A percentile compares a stretch with the other conserved stretches of the same genome.
Conservation (phyloP, 1,140 invertebrate genomes). For the Tyrophagus putrescentiae region DNA sequence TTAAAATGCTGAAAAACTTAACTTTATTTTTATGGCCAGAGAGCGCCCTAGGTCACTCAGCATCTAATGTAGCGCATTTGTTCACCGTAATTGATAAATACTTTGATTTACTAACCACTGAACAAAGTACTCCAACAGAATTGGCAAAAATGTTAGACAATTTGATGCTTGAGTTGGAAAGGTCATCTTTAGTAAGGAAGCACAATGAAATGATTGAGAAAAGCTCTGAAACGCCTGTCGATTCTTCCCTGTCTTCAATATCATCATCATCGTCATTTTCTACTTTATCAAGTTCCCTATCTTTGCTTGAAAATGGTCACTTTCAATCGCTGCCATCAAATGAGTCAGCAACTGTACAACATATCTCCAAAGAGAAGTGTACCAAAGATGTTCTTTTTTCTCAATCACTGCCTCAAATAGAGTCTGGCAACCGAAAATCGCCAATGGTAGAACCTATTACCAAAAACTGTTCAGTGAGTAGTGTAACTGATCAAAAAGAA, state of each 20-base stretch:
- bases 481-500: background rate
- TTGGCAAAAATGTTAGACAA: background rate
- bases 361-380: too few relatives aligned
- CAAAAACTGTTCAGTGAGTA: background rate
- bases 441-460: background rate
- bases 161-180: background rate
- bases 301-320: background rate
- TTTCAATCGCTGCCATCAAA: background rate
- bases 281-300: background rate
- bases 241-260: background rate
- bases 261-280: background rate
- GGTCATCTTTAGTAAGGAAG: background rate
- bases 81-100: background rate
- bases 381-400: too few relatives aligned
- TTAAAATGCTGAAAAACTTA: too few relatives aligned
- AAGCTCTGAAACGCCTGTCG: too few relatives aligned
- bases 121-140: background rate
- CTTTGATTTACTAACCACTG: background rate
- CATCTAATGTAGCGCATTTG: background rate
- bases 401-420: too few relatives aligned
- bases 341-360: background rate
- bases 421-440: too few relatives aligned
- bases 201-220: background rate
- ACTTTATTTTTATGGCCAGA: too few relatives aligned
- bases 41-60: too few relatives aligned